phyloP scores from a whole-genome alignment of 2,113 vertebrate genomes.

The Elanus axillaris region DNA sequence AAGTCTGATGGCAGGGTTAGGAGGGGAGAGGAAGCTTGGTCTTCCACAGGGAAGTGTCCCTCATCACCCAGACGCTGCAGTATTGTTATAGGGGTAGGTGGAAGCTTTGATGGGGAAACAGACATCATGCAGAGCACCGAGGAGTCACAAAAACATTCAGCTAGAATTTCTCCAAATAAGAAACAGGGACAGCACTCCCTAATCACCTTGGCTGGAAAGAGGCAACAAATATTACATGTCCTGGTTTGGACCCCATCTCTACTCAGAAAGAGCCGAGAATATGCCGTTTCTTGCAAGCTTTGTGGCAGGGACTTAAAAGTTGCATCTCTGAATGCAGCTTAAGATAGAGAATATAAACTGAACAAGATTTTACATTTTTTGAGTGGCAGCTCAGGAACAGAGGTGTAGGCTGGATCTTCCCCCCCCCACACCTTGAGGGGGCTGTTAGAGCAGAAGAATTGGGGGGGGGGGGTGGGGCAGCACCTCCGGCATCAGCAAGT shows the following conservation, averaged over 20 bases:
- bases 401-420: not conserved
- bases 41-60: not conserved
- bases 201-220: not conserved
- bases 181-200: not conserved
- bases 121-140: not conserved
- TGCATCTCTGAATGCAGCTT: not conserved
- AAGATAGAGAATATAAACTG: not conserved
- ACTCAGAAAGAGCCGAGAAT: not conserved
- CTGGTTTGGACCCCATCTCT: not conserved
- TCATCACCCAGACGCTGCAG: not conserved
- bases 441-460: not conserved
- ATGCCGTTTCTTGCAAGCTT: not conserved
- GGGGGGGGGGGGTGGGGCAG: not conserved
- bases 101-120: not conserved
- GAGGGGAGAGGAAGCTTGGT: not conserved
- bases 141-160: not conserved
- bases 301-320: not conserved
- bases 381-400: not conserved
- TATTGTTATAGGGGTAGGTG: not conserved
- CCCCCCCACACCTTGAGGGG: rapidly evolving
- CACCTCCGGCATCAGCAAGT: not conserved
- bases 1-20: not conserved
- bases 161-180: not conserved
- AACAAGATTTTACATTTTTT: not conserved
- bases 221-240: not conserved